phyloP scores from a whole-genome alignment of 2,113 vertebrate species.

The Harpagus bidentatus region DNA sequence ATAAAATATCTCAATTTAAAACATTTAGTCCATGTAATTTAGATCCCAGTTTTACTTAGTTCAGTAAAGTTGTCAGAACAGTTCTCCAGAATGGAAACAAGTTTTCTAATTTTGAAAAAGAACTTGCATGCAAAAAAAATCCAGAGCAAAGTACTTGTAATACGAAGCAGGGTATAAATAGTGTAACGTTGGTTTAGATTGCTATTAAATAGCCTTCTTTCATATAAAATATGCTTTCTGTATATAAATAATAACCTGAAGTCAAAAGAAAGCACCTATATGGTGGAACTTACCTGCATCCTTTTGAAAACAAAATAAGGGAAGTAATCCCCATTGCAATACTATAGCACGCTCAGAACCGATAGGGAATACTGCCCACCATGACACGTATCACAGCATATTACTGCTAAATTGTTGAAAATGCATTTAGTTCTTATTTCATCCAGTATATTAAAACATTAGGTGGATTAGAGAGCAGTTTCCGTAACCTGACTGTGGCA shows the following conservation, averaged over 20 bases:
- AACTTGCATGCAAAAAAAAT: background rate
- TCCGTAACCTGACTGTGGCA: background rate
- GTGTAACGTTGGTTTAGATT: background rate
- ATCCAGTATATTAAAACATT: background rate
- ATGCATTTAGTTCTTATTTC: background rate
- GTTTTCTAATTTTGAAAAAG: background rate
- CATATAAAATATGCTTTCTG: background rate
- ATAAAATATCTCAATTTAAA: background rate
- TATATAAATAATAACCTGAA: background rate
- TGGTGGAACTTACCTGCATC: background rate
- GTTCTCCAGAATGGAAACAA: background rate
- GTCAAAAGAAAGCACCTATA: background rate
- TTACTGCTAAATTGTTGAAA: background rate
- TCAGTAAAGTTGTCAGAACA: background rate
- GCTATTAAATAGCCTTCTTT: background rate
- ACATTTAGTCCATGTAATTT: background rate
- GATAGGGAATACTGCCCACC: background rate
- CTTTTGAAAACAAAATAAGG: background rate
- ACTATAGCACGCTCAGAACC: background rate
- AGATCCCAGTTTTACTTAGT: background rate
- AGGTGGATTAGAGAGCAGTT: background rate
- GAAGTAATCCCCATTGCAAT: background rate
- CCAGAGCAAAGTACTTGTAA: background rate
- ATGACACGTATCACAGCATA: background rate
- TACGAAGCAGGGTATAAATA: background rate